A percentile compares a stretch with the other conserved stretches of the same genome.
Conservation (phyloP, 2,888 invertebrate species). For the Sphaerophoria taeniata region DNA sequence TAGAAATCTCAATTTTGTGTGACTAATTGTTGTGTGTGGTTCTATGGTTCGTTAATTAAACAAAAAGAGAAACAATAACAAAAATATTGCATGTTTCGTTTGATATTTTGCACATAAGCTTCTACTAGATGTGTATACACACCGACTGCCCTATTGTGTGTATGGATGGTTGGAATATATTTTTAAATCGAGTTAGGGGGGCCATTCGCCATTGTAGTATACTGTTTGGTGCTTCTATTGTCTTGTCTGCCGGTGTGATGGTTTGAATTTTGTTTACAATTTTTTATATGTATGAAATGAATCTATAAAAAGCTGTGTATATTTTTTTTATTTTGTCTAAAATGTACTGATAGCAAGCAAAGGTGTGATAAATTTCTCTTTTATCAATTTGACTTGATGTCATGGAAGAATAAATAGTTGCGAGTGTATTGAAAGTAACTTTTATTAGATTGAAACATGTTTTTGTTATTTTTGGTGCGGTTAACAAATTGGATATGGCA, state of each 20-base stretch:
- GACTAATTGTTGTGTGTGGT: conserved; percentile 38
- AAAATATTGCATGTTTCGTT: conserved; percentile 37
- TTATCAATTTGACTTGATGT: background rate
- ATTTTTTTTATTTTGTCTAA: background rate
- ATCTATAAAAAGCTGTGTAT: background rate
- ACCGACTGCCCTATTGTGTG: too few relatives aligned
- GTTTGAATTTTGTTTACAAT: conserved; percentile 9
- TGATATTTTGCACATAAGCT: conserved; percentile 15
- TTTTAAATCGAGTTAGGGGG: conserved; percentile 1
- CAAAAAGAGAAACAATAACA: background rate
- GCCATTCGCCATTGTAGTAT: background rate
- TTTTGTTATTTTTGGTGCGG: background rate
- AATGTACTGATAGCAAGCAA: background rate
- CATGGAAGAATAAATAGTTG: background rate
- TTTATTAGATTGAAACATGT: background rate
- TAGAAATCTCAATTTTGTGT: conserved; percentile 39
- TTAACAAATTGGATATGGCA: too few relatives aligned
- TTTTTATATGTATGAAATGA: background rate
- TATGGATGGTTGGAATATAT: background rate
- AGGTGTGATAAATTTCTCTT: conserved; percentile 13
- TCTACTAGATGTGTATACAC: background rate
- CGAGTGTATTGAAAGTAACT: background rate
- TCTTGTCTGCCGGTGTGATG: background rate
- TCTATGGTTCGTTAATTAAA: conserved; percentile 35
- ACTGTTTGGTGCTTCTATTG: background rate